phyloP scores from a whole-genome alignment of 1,140 invertebrate species.

The Gryon sp. region DNA sequence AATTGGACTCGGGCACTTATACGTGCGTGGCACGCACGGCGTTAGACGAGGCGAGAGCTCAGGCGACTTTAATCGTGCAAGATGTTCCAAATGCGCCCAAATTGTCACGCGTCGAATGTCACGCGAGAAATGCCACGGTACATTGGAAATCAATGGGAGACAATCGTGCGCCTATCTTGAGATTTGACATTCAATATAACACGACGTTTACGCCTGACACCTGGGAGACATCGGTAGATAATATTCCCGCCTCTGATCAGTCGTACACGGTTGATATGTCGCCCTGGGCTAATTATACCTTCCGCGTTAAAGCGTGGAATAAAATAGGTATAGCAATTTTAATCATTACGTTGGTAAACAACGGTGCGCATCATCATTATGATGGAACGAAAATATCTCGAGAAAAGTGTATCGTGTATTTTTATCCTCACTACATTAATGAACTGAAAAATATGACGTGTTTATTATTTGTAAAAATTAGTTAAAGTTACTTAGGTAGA shows the following conservation, averaged over 20 bases:
- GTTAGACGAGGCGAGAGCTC: conserved; percentile 90
- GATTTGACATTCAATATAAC: conserved; percentile 95
- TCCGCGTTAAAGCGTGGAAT: conserved; percentile 95
- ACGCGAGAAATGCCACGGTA: conserved; percentile 85
- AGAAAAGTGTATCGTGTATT: too few species aligned
- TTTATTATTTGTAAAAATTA: too few species aligned
- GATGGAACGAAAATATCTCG: too few species aligned
- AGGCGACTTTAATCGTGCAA: conserved; percentile 95
- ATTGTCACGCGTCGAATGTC: conserved; percentile 84
- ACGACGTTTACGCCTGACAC: conserved; percentile 95
- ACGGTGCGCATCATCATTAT: too few species aligned
- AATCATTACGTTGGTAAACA: too few species aligned
- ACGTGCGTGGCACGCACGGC: conserved; percentile 96
- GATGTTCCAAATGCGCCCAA: conserved; percentile 95
- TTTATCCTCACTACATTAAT: too few species aligned
- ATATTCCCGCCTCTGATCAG: conserved; percentile 89
- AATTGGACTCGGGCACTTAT: conserved; percentile 96
- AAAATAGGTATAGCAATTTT: conserved; percentile 93
- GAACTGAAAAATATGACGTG: too few species aligned
- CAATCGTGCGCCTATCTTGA: conserved; percentile 95
- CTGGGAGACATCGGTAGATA: conserved; percentile 90
- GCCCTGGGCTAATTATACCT: conserved; percentile 98
- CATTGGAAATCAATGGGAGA: conserved; percentile 94
- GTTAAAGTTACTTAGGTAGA: too few species aligned
- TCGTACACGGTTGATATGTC: conserved; percentile 88